These are phyloP conservation scores for Chaenodraco wilsoni DNA, from an alignment of 2,797 vertebrate genomes.

Conservation along the genomic window DNA sequence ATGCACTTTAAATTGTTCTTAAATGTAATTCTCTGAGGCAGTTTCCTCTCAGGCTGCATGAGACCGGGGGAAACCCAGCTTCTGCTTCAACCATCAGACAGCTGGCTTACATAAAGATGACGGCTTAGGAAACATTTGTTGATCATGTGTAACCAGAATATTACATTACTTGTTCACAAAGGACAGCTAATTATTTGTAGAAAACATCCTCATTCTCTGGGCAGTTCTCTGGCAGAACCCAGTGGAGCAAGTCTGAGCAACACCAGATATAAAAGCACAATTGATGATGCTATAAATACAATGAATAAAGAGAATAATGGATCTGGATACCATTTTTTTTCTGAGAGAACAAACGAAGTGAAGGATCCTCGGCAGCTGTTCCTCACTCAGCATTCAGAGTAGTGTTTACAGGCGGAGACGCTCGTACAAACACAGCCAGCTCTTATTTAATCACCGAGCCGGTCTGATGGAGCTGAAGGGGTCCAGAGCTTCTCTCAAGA, in stretches of 20 bases:
- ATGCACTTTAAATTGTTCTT: too few species aligned
- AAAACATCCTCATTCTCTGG: conserved; percentile 12
- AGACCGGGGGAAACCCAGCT: too few species aligned
- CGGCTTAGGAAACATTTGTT: background rate
- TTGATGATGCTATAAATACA: conserved; percentile 40
- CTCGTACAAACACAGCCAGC: background rate
- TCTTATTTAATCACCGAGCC: conserved; percentile 15
- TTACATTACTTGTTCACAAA: background rate
- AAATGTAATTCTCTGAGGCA: too few species aligned
- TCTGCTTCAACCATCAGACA: background rate
- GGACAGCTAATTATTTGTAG: background rate
- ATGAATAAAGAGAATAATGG: conserved; percentile 15
- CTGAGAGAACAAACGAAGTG: background rate
- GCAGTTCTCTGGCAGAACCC: conserved; percentile 26
- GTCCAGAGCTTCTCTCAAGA: conserved; percentile 28
- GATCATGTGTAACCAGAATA: background rate
- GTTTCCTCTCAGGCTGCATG: too few species aligned
- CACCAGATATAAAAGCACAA: conserved; percentile 39
- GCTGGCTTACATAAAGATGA: background rate
- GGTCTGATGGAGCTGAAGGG: conserved; percentile 3
- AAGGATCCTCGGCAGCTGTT: conserved; percentile 16
- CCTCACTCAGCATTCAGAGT: conserved; percentile 28
- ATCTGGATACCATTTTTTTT: background rate
- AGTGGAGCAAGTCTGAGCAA: conserved; percentile 41
- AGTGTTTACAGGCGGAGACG: conserved; percentile 34